Conservation (phyloP, 1,140 invertebrate genomes). For the Bombus superbus region DNA sequence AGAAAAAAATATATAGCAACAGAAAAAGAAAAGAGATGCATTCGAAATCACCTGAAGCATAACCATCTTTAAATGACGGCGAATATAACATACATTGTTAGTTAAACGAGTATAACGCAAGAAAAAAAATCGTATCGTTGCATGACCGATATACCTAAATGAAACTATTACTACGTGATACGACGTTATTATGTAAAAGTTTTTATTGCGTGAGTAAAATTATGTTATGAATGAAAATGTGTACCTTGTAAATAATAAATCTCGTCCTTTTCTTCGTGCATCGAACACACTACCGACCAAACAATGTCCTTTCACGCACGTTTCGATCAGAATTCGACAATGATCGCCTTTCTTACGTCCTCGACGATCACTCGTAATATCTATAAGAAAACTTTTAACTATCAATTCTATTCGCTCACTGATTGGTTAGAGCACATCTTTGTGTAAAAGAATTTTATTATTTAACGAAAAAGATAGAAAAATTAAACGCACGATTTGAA, state of each 20-base stretch:
- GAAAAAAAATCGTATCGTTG: slow-evolving; percentile 45
- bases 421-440: background rate
- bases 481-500: background rate
- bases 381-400: background rate
- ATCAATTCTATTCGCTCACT: background rate
- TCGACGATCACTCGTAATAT: background rate
- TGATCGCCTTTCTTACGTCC: background rate
- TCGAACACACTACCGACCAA: slow-evolving; percentile 29
- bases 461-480: background rate
- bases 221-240: slow-evolving; percentile 65
- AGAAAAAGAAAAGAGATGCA: slow-evolving; percentile 9
- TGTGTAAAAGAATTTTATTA: background rate
- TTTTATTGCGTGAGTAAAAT: slow-evolving; percentile 72
- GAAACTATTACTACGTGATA: slow-evolving; percentile 64
- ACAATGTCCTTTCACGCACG: background rate
- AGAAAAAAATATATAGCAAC: background rate
- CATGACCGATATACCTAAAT: slow-evolving; percentile 67
- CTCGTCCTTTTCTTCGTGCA: slow-evolving; percentile 61
- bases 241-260: slow-evolving; percentile 64
- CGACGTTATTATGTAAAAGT: slow-evolving; percentile 68
- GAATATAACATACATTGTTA: slow-evolving; percentile 49
- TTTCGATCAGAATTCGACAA: background rate
- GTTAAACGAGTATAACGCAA: slow-evolving; percentile 41
- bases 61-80: slow-evolving; percentile 36
- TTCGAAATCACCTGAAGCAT: slow-evolving; percentile 10